These are phyloP conservation scores for Littorina saxatilis DNA, from an alignment of 1,140 invertebrate species.

Conservation along the genomic window DNA sequence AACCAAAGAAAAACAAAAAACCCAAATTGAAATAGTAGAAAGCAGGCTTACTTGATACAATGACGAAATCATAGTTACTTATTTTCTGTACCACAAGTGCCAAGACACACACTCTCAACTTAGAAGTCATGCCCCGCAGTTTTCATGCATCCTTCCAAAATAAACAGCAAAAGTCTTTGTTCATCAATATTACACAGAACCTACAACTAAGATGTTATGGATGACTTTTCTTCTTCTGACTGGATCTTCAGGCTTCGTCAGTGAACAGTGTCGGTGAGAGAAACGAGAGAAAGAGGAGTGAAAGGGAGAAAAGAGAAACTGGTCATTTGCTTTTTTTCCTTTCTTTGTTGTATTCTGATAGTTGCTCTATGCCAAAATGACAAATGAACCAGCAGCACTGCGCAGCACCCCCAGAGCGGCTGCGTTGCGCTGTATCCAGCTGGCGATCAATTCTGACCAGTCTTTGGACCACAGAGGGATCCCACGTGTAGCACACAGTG, in stretches of 20 bases:
- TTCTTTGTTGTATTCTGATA: not conserved
- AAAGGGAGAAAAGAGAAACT: conserved; percentile 3
- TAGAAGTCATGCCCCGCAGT: too few relatives aligned
- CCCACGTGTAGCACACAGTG: not conserved
- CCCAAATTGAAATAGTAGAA: too few relatives aligned
- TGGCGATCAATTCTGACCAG: conserved; percentile 14
- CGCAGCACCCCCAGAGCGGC: not conserved
- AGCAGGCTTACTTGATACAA: too few relatives aligned
- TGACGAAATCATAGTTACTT: not conserved
- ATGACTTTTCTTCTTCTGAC: not conserved
- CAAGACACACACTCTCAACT: not conserved
- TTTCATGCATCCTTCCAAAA: too few relatives aligned
- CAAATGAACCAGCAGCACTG: not conserved
- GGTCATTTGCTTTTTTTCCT: too few relatives aligned
- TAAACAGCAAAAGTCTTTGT: too few relatives aligned
- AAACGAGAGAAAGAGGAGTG: not conserved
- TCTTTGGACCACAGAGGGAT: conserved; percentile 18
- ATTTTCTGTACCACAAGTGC: not conserved
- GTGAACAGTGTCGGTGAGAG: not conserved
- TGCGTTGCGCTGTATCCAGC: not conserved
- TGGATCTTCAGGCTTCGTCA: not conserved
- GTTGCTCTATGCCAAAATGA: conserved; percentile 22
- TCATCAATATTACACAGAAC: too few relatives aligned
- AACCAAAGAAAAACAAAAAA: too few relatives aligned
- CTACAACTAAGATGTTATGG: not conserved